Evolutionary conservation across 2,888 invertebrate genomes (phyloP).

Genomic region (Caenorhabditis sp.): DNA sequence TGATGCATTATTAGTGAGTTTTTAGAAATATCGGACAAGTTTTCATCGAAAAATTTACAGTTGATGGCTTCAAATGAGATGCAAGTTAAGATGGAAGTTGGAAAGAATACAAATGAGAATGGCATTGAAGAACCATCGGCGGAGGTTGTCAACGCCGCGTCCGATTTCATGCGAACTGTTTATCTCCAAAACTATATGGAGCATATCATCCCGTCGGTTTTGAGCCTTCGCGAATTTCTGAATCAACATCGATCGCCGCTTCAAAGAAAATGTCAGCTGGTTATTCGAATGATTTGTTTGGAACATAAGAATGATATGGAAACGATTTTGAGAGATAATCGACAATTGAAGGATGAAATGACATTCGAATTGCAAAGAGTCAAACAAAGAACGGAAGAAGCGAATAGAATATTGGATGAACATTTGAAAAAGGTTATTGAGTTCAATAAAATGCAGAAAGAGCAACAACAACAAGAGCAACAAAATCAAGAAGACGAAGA

Average conservation of each 20-base stretch:
- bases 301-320: constrained; percentile 36
- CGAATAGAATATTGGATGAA: constrained; percentile 23
- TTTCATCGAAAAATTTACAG: constrained; percentile 4
- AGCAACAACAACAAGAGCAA: not conserved
- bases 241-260: constrained; percentile 26
- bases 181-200: constrained; percentile 31
- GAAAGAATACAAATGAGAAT: constrained; percentile 26
- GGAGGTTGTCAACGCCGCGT: constrained; percentile 21
- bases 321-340: constrained; percentile 23
- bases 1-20: constrained; percentile 27
- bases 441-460: constrained; percentile 12
- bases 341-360: constrained; percentile 33
- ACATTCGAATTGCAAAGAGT: constrained; percentile 30
- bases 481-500: not conserved
- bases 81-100: constrained; percentile 35
- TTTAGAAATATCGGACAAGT: not conserved
- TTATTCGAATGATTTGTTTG: constrained; percentile 27
- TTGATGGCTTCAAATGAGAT: constrained; percentile 39
- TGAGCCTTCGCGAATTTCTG: constrained; percentile 25
- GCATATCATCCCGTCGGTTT: constrained; percentile 23
- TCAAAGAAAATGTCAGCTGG: constrained; percentile 28
- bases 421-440: constrained; percentile 24
- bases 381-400: constrained; percentile 26
- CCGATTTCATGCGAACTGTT: constrained; percentile 24
- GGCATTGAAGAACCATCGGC: constrained; percentile 20